Percentiles rank a stretch among this genome's conserved stretches.
Evolutionary conservation across 2,888 invertebrate species (phyloP).

Genomic region (Neria commutata): DNA sequence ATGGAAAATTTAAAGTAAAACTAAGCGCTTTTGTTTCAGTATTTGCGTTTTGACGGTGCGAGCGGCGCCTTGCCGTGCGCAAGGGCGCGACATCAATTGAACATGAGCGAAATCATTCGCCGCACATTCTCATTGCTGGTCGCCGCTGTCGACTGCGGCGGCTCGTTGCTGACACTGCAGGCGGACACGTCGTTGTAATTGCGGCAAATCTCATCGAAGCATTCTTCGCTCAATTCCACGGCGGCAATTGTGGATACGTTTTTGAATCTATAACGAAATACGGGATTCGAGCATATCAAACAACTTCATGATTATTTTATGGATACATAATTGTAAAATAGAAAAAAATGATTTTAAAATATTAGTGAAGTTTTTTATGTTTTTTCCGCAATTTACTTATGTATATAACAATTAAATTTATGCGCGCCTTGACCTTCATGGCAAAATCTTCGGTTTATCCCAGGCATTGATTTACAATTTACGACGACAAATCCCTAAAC

Average conservation of each 20-base stretch:
- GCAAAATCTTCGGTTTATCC: too few relatives aligned
- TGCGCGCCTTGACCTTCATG: too few relatives aligned
- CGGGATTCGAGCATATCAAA: too few relatives aligned
- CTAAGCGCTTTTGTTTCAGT: too few relatives aligned
- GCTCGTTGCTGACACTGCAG: slow-evolving; percentile 13
- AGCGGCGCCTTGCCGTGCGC: background rate
- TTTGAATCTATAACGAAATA: slow-evolving; percentile 52
- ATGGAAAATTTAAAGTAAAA: slow-evolving; percentile 1
- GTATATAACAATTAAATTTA: too few relatives aligned
- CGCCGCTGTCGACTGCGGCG: slow-evolving; percentile 14
- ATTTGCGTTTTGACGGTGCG: background rate
- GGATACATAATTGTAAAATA: too few relatives aligned
- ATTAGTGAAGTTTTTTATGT: too few relatives aligned
- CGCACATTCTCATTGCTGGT: slow-evolving; percentile 42
- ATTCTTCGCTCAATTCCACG: slow-evolving; percentile 44
- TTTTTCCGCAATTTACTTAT: too few relatives aligned
- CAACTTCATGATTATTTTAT: too few relatives aligned
- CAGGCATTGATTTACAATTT: too few relatives aligned
- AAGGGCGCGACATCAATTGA: slow-evolving; percentile 6
- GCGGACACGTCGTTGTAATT: slow-evolving; percentile 39
- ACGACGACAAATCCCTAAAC: too few relatives aligned
- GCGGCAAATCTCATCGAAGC: slow-evolving; percentile 43
- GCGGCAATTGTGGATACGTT: slow-evolving; percentile 52
- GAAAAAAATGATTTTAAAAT: too few relatives aligned
- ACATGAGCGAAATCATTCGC: slow-evolving; percentile 39